phyloP scores from a whole-genome alignment of 2,113 vertebrate genomes.

The Eidolon helvum region DNA sequence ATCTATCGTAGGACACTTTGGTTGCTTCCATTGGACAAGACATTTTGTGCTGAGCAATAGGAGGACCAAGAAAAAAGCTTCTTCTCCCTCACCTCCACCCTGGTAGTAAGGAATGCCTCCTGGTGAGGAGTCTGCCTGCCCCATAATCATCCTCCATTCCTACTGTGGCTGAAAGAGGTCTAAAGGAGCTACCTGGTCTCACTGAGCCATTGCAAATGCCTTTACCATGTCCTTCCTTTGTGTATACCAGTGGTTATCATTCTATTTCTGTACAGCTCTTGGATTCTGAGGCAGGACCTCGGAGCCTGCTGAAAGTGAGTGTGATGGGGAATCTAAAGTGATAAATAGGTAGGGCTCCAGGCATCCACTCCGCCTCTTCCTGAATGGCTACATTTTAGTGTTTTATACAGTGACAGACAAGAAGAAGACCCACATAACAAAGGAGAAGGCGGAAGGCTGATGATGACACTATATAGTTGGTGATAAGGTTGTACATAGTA shows the following conservation, averaged over 20 bases:
- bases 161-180: neutral
- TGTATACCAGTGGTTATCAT: neutral
- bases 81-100: neutral
- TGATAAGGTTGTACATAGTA: neutral
- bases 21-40: neutral
- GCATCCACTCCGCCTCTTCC: neutral
- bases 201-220: neutral
- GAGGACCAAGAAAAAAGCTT: neutral
- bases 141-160: neutral
- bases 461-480: neutral
- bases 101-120: neutral
- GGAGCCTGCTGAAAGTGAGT: neutral
- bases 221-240: neutral
- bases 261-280: neutral
- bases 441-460: neutral
- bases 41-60: neutral
- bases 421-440: neutral
- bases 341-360: neutral
- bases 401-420: neutral
- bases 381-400: neutral
- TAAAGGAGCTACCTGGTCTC: neutral
- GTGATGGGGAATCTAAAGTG: neutral
- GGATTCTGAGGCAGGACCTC: neutral
- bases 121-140: neutral
- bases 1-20: too few species aligned